Evolutionary conservation across 2,113 vertebrate species (phyloP).

Genomic region (Melanerpes aurifrons): DNA sequence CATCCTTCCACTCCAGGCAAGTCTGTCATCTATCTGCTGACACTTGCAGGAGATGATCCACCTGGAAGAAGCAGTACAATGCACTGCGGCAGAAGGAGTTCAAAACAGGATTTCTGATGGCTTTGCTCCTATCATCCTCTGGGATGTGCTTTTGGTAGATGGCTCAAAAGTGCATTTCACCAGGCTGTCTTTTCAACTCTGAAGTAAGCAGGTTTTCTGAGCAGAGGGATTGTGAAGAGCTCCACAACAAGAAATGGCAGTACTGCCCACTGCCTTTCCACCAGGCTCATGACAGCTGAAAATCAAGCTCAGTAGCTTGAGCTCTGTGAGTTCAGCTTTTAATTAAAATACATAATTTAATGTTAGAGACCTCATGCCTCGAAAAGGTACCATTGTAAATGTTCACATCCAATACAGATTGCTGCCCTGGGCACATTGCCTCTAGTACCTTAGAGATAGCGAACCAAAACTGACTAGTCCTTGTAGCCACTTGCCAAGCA

Average conservation of each 20-base stretch:
- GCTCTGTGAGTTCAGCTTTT: constrained; percentile 46
- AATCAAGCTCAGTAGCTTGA: constrained; percentile 32
- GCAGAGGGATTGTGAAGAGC: background rate
- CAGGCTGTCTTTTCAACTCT: background rate
- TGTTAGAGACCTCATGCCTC: constrained; percentile 1
- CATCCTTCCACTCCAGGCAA: background rate
- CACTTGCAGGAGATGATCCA: background rate
- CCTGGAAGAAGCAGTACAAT: background rate
- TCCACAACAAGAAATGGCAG: background rate
- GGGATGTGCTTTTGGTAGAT: background rate
- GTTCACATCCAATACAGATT: background rate
- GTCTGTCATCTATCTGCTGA: background rate
- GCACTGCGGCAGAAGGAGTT: background rate
- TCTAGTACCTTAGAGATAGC: constrained; percentile 29
- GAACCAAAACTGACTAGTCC: constrained; percentile 10
- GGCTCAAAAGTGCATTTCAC: rapidly evolving
- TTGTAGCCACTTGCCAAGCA: background rate
- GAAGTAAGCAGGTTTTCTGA: background rate
- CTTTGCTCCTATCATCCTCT: background rate
- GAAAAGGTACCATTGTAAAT: background rate
- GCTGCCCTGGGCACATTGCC: constrained; percentile 51
- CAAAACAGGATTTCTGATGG: background rate
- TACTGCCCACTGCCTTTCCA: background rate
- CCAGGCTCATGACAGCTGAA: background rate
- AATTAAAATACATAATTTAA: constrained; percentile 63